Conservation (phyloP, 2,797 vertebrate species). For the Pangasius sanitwongsei region DNA sequence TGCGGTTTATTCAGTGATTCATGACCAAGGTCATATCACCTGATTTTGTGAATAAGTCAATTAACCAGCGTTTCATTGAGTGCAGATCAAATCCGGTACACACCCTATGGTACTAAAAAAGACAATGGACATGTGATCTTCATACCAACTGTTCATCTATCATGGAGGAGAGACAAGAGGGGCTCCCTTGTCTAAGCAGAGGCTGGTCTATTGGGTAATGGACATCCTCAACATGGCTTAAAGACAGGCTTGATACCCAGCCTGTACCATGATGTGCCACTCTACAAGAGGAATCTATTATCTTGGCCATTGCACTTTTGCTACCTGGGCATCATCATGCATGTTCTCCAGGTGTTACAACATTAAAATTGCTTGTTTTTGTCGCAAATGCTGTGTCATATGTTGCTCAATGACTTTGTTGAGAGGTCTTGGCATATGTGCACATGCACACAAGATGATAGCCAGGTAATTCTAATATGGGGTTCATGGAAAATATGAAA, state of each 20-base stretch:
- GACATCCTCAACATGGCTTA: not conserved
- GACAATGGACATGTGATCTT: not conserved
- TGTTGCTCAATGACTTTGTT: not conserved
- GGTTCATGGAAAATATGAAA: not conserved
- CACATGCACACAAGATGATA: not conserved
- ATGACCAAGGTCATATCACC: not conserved
- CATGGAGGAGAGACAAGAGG: not conserved
- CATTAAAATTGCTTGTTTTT: not conserved
- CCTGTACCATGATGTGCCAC: not conserved
- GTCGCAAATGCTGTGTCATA: not conserved
- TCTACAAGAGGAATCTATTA: not conserved
- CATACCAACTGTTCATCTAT: not conserved
- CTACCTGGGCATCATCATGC: not conserved
- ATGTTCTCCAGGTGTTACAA: not conserved
- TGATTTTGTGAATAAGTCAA: not conserved
- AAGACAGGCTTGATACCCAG: not conserved
- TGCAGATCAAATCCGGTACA: not conserved
- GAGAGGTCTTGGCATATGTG: not conserved
- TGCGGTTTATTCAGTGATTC: not conserved
- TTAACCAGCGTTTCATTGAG: not conserved
- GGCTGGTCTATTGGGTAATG: not conserved
- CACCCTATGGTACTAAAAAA: not conserved
- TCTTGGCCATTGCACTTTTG: not conserved
- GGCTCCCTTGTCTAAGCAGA: not conserved
- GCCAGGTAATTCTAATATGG: not conserved